Evolutionary conservation across 2,113 vertebrate genomes (phyloP), one percentile per base, ranked within the genome.

Genomic region (Takifugu flavidus): DNA sequence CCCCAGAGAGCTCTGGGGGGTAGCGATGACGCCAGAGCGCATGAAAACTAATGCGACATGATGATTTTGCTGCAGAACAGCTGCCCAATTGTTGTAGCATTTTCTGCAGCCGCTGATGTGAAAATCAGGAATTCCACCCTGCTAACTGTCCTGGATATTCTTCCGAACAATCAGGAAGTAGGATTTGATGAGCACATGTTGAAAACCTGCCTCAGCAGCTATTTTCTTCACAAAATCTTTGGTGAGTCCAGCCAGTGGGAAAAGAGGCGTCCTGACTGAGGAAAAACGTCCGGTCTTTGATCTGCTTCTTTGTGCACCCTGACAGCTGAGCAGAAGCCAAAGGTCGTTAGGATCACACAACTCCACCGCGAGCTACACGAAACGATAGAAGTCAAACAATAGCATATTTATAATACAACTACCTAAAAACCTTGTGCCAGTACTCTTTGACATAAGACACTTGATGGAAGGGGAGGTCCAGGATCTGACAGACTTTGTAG

Each of bases 131-230:
- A 20, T 20, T 20, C 20, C 20, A 20, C 20, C 20, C 20, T 20
- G 20, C 20, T 20, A 20, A 20, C 20, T 20, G 20, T 20, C 20
- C 20, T 20, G 20, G 75, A 99, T 98, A 71, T 99, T 99, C 87
- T 99, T 99, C 75, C 97, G 93, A 53, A 99, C 97, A 51, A 99
- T 99, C 56, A 99, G 94, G 84, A 99, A 98, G 74, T 99, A 99
- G 0, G 96, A 98, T 72, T 99, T 99, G 82, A 99, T 99, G 75
- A 99, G 82, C 50, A 98, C 92, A 1, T 98, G 96, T 29, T 95
- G 89, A 53, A 99, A 92, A 6, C 91, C 85, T 0, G 96, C 93
- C 72, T 95, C 93, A 0, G 93, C 93, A 2, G 96, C 97, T 7
- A 99, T 94, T 84, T 96, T 97, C 87, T 90, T 97, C 8, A 98